Conservation (phyloP, 2,113 vertebrate genomes). For the Hemiprocne comata region DNA sequence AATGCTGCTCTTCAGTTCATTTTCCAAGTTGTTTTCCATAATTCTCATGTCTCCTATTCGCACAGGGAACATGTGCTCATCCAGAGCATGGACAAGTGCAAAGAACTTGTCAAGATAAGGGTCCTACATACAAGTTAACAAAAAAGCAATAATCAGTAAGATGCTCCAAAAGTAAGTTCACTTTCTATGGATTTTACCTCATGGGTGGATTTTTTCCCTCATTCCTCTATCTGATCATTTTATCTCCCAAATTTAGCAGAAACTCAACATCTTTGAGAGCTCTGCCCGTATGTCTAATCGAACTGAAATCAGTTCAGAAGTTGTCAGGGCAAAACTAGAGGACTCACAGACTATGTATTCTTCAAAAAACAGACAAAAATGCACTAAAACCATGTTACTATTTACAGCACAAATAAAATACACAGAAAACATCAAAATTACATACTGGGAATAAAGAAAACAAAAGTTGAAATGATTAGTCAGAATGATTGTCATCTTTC, state of each 20-base stretch:
- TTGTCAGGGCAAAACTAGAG: neutral
- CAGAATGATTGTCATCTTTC: neutral
- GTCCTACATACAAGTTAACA: slow-evolving; percentile 79
- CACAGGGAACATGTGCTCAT: slow-evolving; percentile 98
- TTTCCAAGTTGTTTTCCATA: slow-evolving; percentile 98
- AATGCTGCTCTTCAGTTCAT: slow-evolving; percentile 95
- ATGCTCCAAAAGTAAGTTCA: neutral
- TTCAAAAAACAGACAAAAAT: neutral
- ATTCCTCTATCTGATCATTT: neutral
- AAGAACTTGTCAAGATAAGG: slow-evolving; percentile 98
- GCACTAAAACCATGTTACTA: neutral
- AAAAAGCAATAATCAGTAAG: neutral
- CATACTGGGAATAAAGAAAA: neutral
- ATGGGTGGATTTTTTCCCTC: neutral
- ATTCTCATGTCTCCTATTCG: slow-evolving; percentile 97
- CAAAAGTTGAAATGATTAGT: neutral
- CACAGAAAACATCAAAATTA: neutral
- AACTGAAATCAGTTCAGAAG: neutral
- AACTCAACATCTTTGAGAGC: neutral
- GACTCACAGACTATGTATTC: neutral
- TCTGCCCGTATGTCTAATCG: neutral
- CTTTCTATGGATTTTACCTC: neutral
- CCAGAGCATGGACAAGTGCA: slow-evolving; percentile 95
- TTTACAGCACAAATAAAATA: neutral
- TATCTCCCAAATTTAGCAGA: neutral